These are phyloP conservation scores for Cecidostiba fungosa DNA, from an alignment of 2,888 invertebrate species.

Conservation along the genomic window DNA sequence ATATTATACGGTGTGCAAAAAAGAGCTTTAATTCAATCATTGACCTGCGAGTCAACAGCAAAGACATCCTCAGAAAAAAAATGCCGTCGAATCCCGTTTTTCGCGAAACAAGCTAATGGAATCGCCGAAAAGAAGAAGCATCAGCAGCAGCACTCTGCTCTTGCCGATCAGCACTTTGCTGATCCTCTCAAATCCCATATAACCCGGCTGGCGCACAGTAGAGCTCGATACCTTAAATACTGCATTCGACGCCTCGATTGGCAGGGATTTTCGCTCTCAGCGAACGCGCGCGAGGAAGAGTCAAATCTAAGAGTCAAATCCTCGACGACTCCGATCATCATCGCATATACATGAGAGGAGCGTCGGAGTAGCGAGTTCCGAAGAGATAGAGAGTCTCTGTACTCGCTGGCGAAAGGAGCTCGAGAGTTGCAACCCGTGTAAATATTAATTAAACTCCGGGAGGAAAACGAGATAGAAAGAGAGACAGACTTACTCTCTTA, in stretches of 20 bases:
- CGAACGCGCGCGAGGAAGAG: not conserved
- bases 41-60: not conserved
- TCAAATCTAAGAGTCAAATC: constrained; percentile 56
- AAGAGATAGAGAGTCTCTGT: not conserved
- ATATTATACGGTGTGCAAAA: not conserved
- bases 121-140: constrained; percentile 39
- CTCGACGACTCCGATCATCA: constrained; percentile 41
- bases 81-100: constrained; percentile 1
- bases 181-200: constrained; percentile 57
- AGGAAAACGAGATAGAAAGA: constrained; percentile 31
- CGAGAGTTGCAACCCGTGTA: constrained; percentile 66
- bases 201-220: constrained; percentile 29
- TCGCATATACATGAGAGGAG: constrained; percentile 56
- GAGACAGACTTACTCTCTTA: not conserved
- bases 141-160: constrained; percentile 17
- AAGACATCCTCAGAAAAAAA: not conserved
- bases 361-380: not conserved
- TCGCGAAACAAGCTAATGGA: constrained; percentile 47
- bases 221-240: constrained; percentile 59
- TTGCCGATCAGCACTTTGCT: constrained; percentile 52
- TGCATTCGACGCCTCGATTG: constrained; percentile 59
- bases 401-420: not conserved
- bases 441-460: constrained; percentile 69
- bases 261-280: constrained; percentile 53
- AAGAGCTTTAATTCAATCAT: not conserved